These are phyloP conservation scores for Mustela lutreola DNA, from an alignment of 2,113 vertebrate species.

Conservation along the genomic window DNA sequence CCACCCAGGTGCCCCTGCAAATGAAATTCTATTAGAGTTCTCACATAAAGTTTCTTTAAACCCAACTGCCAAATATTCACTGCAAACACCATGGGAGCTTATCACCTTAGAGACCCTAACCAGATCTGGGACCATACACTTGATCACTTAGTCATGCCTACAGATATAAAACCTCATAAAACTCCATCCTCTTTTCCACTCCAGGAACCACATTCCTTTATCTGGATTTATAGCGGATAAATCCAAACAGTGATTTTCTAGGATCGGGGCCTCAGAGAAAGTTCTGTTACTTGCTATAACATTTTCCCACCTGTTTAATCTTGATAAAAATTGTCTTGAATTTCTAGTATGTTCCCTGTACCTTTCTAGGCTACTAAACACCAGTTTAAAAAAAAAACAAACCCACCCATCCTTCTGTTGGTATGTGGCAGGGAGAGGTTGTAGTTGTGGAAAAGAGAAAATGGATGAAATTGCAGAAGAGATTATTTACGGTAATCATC, in stretches of 20 bases:
- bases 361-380: not conserved
- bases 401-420: not conserved
- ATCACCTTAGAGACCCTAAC: not conserved
- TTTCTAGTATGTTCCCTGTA: conserved; percentile 11
- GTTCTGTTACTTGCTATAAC: not conserved
- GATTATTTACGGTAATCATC: conserved; percentile 53
- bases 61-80: not conserved
- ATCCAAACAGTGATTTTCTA: not conserved
- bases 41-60: conserved; percentile 21
- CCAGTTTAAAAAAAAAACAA: not conserved
- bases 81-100: not conserved
- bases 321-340: not conserved
- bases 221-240: not conserved
- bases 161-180: not conserved
- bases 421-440: not conserved
- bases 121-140: not conserved
- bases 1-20: not conserved
- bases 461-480: conserved; percentile 60
- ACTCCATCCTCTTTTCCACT: not conserved
- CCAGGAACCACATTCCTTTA: not conserved
- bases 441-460: conserved; percentile 37
- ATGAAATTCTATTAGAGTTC: not conserved
- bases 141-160: not conserved
- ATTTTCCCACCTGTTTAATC: not conserved
- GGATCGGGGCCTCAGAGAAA: not conserved